Percentiles rank a stretch among this genome's conserved stretches.
These are phyloP conservation scores for Adelosebastes latens DNA, from an alignment of 2,797 vertebrate genomes.

Conservation along the genomic window DNA sequence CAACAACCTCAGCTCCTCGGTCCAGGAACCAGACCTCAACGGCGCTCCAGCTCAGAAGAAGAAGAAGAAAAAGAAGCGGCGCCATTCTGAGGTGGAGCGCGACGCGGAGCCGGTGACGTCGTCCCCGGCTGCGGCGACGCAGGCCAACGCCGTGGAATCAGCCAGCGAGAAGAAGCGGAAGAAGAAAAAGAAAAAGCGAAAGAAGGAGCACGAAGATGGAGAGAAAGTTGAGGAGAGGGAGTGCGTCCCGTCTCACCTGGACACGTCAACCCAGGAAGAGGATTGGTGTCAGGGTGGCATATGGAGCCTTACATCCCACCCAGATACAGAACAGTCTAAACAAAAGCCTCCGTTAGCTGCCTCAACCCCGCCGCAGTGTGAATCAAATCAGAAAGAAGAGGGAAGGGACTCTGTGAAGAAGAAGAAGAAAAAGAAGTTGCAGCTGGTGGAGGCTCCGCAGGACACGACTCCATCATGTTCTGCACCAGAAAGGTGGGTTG, in stretches of 20 bases:
- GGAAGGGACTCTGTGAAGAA: slow-evolving; percentile 44
- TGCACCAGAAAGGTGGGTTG: slow-evolving; percentile 66
- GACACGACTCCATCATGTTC: slow-evolving; percentile 11
- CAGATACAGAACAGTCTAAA: slow-evolving; percentile 21
- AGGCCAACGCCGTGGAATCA: not conserved
- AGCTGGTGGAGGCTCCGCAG: slow-evolving; percentile 46
- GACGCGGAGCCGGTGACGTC: not conserved
- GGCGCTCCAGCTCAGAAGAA: slow-evolving; percentile 62
- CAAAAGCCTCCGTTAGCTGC: slow-evolving; percentile 5
- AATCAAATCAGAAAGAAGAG: slow-evolving; percentile 23
- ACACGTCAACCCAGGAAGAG: slow-evolving; percentile 72
- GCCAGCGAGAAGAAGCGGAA: slow-evolving; percentile 63
- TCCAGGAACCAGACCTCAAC: slow-evolving; percentile 41
- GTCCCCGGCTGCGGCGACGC: not conserved
- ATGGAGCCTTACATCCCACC: slow-evolving; percentile 70
- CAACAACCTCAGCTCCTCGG: slow-evolving; percentile 41
- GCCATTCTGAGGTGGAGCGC: slow-evolving; percentile 70
- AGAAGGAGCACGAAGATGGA: slow-evolving; percentile 48
- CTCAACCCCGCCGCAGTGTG: not conserved
- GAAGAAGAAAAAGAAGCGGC: slow-evolving; percentile 79
- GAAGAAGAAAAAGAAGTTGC: slow-evolving; percentile 68
- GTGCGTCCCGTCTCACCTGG: slow-evolving; percentile 62
- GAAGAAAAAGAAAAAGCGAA: slow-evolving; percentile 79
- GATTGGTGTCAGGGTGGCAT: slow-evolving; percentile 82
- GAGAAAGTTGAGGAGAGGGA: slow-evolving; percentile 1